A percentile compares a stretch with the other conserved stretches of the same genome.
These are phyloP conservation scores for Branchellion lobata DNA, from an alignment of 2,888 invertebrate genomes.

Conservation along the genomic window DNA sequence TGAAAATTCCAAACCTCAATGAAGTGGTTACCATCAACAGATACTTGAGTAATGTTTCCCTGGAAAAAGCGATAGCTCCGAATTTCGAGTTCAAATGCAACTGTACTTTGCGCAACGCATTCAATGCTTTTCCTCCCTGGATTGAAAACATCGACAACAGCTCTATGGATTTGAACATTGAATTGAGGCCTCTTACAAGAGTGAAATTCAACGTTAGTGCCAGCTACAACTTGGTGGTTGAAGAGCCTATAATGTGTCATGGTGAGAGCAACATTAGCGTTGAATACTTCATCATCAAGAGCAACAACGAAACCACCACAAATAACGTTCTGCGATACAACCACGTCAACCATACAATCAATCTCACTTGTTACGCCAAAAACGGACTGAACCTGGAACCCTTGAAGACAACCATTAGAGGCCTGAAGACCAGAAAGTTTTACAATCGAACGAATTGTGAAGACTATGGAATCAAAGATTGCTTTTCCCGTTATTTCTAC, in stretches of 20 bases:
- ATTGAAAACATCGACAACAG: constrained; percentile 12
- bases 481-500: constrained; percentile 1
- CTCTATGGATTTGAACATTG: not conserved
- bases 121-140: not conserved
- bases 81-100: not conserved
- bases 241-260: constrained; percentile 24
- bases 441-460: not conserved
- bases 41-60: not conserved
- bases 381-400: constrained; percentile 36
- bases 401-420: constrained; percentile 1
- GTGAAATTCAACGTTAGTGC: constrained; percentile 24
- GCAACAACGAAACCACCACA: constrained; percentile 13
- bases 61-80: not conserved
- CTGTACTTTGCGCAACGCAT: not conserved
- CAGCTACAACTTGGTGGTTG: constrained; percentile 34
- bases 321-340: not conserved
- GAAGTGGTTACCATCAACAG: not conserved
- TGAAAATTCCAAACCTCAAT: not conserved
- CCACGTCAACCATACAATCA: constrained; percentile 10
- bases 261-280: not conserved
- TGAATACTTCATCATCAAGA: constrained; percentile 18
- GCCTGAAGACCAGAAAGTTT: not conserved
- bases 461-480: not conserved
- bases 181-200: not conserved
- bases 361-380: constrained; percentile 27